phyloP scores from a whole-genome alignment of 1,140 invertebrate species.

The Drosophila bocki region DNA sequence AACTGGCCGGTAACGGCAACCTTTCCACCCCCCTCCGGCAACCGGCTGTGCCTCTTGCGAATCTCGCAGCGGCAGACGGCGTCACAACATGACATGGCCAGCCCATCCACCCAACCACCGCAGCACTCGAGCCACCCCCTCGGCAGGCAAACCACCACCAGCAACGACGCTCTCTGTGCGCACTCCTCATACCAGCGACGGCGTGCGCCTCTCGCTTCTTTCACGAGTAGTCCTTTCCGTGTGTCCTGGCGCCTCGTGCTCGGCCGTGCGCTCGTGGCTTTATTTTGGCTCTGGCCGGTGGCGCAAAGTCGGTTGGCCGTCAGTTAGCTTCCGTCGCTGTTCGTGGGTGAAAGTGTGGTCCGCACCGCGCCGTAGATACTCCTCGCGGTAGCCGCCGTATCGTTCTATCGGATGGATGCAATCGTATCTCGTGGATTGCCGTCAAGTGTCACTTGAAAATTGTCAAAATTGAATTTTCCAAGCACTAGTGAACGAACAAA shows the following conservation, averaged over 20 bases:
- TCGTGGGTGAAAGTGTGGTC: slow-evolving; percentile 73
- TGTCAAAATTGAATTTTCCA: slow-evolving; percentile 59
- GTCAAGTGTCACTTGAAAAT: slow-evolving; percentile 69
- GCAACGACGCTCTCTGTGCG: slow-evolving; percentile 41
- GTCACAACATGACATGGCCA: slow-evolving; percentile 47
- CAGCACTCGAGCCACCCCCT: slow-evolving; percentile 37
- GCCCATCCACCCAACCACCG: slow-evolving; percentile 34
- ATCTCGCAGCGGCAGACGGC: slow-evolving; percentile 45
- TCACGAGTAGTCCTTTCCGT: slow-evolving; percentile 19
- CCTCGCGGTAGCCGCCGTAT: slow-evolving; percentile 10
- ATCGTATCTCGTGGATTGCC: slow-evolving; percentile 52
- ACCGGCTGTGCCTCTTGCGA: slow-evolving; percentile 19
- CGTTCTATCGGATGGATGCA: slow-evolving; percentile 38
- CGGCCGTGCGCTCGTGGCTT: slow-evolving; percentile 62
- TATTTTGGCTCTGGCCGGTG: slow-evolving; percentile 61
- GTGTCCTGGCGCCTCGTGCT: slow-evolving; percentile 52
- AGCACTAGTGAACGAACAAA: slow-evolving; percentile 53
- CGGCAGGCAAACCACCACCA: slow-evolving; percentile 21
- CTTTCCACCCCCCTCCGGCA: slow-evolving; percentile 47
- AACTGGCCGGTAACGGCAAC: slow-evolving; percentile 34
- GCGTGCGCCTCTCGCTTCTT: slow-evolving; percentile 51
- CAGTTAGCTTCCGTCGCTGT: slow-evolving; percentile 65
- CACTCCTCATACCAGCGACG: slow-evolving; percentile 44
- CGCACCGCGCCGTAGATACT: slow-evolving; percentile 19
- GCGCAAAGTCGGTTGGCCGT: slow-evolving; percentile 67